Evolutionary conservation across 2,113 vertebrate species (phyloP), one percentile per base, ranked within the genome.

Genomic region (Grammomys surdaster): DNA sequence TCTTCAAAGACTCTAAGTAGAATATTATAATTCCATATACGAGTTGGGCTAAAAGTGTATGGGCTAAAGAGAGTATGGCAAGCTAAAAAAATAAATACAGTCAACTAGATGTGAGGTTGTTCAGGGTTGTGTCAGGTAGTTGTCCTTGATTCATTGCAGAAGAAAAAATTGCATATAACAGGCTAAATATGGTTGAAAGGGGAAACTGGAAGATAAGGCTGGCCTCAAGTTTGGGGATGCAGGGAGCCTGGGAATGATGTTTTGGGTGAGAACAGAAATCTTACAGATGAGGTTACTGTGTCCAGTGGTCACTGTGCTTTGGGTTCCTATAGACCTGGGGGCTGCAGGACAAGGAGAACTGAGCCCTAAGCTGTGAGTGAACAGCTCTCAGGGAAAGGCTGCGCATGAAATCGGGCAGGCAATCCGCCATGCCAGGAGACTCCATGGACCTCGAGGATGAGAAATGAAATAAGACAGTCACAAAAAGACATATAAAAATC

Each of bases 11-110:
- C 48, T 85, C 76, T 48, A 31, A 69, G n/a, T 31, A 20, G 43
- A 60, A 43, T 84, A 78, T 93, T 65, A 85, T 33, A 88, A 85
- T 51, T 91, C 78, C 82, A 91, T 36, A 78, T n/a, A 54, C 12
- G 16, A 91, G 82, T 36, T 69, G 48, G 8, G 24, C 26, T 48
- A 11, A 80, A 82, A 77, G 13, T 22, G 31, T n/a, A n/a, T n/a
- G n/a, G n/a, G n/a, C n/a, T n/a, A n/a, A 43, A 70, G 63, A 80
- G 51, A 91, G 13, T 28, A 16, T 33, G 54, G 58, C 46, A 67
- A 56, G 28, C 58, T 75, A 73, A 7, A 58, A 60, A 91, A 85
- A 86, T 40, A 73, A 54, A 73, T 54, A 12, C 26, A 76, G 22
- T 75, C 56, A 63, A 26, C 40, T 13, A 76, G 28, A 54, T 91